These are phyloP conservation scores for Strix aluco DNA, from an alignment of 2,113 vertebrate genomes.

Conservation along the genomic window DNA sequence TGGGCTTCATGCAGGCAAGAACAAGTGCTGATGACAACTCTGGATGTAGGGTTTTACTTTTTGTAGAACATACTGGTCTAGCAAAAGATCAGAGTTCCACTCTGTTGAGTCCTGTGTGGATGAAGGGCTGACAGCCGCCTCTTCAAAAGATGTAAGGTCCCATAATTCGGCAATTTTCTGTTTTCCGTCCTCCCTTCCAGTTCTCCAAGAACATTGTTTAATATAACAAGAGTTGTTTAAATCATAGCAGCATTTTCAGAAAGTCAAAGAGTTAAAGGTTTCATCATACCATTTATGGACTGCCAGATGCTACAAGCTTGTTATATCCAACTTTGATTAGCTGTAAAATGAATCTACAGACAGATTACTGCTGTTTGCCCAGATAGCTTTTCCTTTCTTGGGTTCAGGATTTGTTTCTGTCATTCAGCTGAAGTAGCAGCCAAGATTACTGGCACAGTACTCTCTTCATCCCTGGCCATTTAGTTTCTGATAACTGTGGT, in stretches of 20 bases:
- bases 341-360: slow-evolving; percentile 45
- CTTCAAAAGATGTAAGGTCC: not conserved
- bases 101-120: not conserved
- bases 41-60: not conserved
- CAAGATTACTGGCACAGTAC: not conserved
- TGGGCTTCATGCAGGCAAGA: not conserved
- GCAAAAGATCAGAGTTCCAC: not conserved
- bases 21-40: not conserved
- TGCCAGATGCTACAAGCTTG: slow-evolving; percentile 57
- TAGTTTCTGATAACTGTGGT: not conserved
- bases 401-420: slow-evolving; percentile 12
- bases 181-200: not conserved
- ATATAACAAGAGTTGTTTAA: not conserved
- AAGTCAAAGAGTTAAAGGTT: slow-evolving; percentile 50
- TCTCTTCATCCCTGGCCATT: not conserved
- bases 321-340: slow-evolving; percentile 52
- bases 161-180: not conserved
- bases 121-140: not conserved
- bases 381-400: slow-evolving; percentile 1
- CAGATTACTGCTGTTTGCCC: slow-evolving; percentile 25
- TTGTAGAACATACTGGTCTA: not conserved
- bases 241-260: slow-evolving; percentile 15
- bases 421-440: slow-evolving; percentile 13
- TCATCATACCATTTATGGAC: slow-evolving; percentile 29
- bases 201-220: not conserved